These are phyloP conservation scores for Myiozetetes cayanensis DNA, from an alignment of 2,113 vertebrate species.

Conservation along the genomic window DNA sequence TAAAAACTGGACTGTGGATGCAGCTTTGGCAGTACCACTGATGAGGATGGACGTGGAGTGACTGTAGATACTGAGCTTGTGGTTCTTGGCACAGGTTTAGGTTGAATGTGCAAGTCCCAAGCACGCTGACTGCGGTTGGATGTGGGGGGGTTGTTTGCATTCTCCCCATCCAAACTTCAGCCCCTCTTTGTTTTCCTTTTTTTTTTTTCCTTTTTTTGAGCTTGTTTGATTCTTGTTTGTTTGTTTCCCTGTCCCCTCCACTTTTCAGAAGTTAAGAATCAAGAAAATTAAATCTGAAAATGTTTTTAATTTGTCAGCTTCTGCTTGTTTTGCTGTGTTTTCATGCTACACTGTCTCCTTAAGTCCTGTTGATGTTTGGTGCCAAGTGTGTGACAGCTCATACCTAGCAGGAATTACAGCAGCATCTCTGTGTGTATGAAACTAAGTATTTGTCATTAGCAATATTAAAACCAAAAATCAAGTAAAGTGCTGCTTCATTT, in stretches of 20 bases:
- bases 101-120: background rate
- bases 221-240: background rate
- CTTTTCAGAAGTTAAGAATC: background rate
- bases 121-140: rapidly evolving
- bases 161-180: background rate
- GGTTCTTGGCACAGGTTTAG: background rate
- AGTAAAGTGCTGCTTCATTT: background rate
- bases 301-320: background rate
- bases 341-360: background rate
- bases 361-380: background rate
- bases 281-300: background rate
- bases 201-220: background rate
- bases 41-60: background rate
- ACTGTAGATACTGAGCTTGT: background rate
- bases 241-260: background rate
- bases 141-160: background rate
- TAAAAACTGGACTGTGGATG: background rate
- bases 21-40: background rate
- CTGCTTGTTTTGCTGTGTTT: background rate
- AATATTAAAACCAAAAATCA: background rate
- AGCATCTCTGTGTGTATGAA: background rate
- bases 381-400: background rate
- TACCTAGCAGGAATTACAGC: background rate
- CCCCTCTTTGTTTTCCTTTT: background rate
- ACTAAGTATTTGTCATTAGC: background rate